A percentile compares a stretch with the other conserved stretches of the same genome.
phyloP scores from a whole-genome alignment of 2,888 invertebrate species.

The Lycaena phlaeas region DNA sequence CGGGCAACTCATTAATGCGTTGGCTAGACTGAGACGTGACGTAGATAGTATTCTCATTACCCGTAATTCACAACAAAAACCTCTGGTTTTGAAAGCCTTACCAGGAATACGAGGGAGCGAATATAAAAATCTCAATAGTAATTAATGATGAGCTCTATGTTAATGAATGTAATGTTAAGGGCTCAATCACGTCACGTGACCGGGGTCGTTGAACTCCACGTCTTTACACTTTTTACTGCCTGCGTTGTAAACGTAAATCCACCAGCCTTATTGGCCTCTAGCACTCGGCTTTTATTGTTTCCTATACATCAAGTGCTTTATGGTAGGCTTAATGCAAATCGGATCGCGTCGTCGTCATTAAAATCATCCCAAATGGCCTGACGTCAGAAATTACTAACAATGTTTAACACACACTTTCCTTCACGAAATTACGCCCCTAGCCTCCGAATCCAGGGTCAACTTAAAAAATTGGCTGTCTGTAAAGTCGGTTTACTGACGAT shows the following conservation, averaged over 20 bases:
- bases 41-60: too few relatives aligned
- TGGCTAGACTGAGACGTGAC: too few relatives aligned
- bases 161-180: background rate
- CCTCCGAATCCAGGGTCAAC: too few relatives aligned
- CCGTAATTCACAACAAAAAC: too few relatives aligned
- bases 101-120: too few relatives aligned
- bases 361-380: conserved; percentile 6
- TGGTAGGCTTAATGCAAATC: conserved; percentile 2
- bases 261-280: conserved; percentile 22
- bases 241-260: conserved; percentile 28
- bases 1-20: too few relatives aligned
- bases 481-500: too few relatives aligned
- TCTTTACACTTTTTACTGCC: conserved; percentile 28
- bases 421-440: too few relatives aligned
- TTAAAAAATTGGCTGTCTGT: too few relatives aligned
- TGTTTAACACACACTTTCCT: too few relatives aligned
- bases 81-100: too few relatives aligned
- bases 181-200: background rate
- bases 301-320: background rate
- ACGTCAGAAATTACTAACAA: background rate
- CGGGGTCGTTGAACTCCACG: conserved; percentile 24
- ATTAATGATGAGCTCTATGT: background rate
- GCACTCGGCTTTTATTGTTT: conserved; percentile 4
- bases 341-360: background rate
- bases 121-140: too few relatives aligned